Conservation (phyloP, 53 echinoderm and acorn worm genomes). For the Zoroaster sp. region DNA sequence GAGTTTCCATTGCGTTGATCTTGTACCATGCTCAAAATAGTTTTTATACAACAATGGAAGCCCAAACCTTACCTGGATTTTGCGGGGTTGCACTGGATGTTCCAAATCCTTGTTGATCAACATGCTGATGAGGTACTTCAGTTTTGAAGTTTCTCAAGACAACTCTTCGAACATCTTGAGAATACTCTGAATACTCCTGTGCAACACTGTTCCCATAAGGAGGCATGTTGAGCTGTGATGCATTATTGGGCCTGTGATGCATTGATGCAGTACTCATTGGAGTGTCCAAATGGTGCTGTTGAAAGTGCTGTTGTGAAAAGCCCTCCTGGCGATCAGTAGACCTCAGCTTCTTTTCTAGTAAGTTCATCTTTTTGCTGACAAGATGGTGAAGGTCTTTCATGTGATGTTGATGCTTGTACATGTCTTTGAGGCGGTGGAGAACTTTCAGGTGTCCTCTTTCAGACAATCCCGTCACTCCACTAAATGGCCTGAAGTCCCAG, state of each 20-base stretch:
- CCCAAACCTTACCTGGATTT: constrained; percentile 46
- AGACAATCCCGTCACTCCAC: constrained; percentile 9
- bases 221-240: neutral
- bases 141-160: neutral
- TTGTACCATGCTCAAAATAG: no score
- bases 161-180: neutral
- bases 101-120: neutral
- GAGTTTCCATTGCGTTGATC: no score
- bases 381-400: neutral
- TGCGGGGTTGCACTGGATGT: neutral
- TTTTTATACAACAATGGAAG: no score
- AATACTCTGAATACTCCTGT: neutral
- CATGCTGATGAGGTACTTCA: neutral
- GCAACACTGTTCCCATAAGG: neutral
- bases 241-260: neutral
- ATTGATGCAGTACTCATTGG: neutral
- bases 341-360: neutral
- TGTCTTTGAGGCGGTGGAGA: neutral
- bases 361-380: neutral
- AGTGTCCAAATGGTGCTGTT: neutral
- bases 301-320: neutral
- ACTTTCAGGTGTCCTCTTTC: constrained; percentile 8
- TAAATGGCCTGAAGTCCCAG: constrained; percentile 11
- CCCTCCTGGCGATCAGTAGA: neutral
- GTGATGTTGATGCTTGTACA: neutral